These are phyloP conservation scores for Machimus rusticus DNA, from an alignment of 2,888 invertebrate genomes.

Conservation along the genomic window DNA sequence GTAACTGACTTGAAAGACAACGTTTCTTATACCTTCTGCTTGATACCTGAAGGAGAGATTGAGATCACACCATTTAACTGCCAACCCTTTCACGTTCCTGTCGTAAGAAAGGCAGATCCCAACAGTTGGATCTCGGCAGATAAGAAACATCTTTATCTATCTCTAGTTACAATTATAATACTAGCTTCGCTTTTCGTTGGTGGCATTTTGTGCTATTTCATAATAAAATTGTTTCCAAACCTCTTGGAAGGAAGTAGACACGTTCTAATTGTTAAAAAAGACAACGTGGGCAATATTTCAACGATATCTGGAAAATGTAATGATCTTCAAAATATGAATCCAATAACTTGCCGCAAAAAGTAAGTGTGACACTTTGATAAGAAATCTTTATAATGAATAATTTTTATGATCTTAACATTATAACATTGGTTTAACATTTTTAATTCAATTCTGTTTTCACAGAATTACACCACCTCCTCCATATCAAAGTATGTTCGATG, in stretches of 20 bases:
- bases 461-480: constrained; percentile 45
- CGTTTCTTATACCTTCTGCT: constrained; percentile 57
- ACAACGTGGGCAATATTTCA: constrained; percentile 52
- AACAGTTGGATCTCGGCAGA: constrained; percentile 51
- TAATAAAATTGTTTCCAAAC: constrained; percentile 56
- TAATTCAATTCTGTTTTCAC: background rate
- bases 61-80: constrained; percentile 57
- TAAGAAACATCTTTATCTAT: constrained; percentile 55
- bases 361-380: constrained; percentile 10
- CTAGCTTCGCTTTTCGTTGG: constrained; percentile 53
- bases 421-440: background rate
- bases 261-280: constrained; percentile 55
- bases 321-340: background rate
- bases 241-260: constrained; percentile 57
- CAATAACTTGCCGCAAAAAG: constrained; percentile 45
- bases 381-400: no score
- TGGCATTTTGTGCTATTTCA: constrained; percentile 54
- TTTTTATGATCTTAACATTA: no score
- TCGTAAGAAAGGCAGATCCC: background rate
- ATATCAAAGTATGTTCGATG: constrained; percentile 1
- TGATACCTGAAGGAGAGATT: constrained; percentile 49
- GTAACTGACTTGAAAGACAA: constrained; percentile 52
- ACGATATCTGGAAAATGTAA: constrained; percentile 53
- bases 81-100: constrained; percentile 56
- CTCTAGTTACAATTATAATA: constrained; percentile 55